Conservation (phyloP, 2,113 vertebrate species). For the Hystrix cristata region DNA sequence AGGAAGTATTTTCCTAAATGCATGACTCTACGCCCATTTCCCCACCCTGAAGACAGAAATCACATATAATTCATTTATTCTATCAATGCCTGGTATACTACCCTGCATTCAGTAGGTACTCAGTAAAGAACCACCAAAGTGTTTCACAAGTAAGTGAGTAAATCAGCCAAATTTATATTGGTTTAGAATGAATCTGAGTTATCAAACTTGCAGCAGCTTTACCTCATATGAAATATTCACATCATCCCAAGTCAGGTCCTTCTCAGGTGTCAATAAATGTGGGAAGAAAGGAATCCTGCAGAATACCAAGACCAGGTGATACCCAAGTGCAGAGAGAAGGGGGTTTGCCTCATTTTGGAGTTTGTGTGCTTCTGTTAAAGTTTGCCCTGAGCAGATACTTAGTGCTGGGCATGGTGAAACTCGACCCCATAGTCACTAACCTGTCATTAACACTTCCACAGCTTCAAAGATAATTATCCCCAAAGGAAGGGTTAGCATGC, state of each 20-base stretch:
- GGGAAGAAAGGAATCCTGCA: constrained; percentile 40
- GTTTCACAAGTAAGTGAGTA: constrained; percentile 33
- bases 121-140: background rate
- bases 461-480: background rate
- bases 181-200: background rate
- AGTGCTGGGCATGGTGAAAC: no score
- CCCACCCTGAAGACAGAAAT: background rate
- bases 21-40: background rate
- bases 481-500: background rate
- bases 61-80: background rate
- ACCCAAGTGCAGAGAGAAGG: background rate
- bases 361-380: background rate
- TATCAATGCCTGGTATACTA: background rate
- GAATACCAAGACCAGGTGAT: background rate
- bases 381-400: background rate
- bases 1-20: constrained; percentile 12
- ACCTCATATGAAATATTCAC: constrained; percentile 40
- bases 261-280: background rate
- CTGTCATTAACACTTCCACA: constrained; percentile 8
- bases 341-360: background rate
- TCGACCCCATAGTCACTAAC: background rate
- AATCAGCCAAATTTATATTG: constrained; percentile 10
- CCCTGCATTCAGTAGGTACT: background rate
- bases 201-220: constrained; percentile 40
- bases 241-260: constrained; percentile 10